Conservation (phyloP, 1,140 invertebrate species). For the Lepidurus arcticus region DNA sequence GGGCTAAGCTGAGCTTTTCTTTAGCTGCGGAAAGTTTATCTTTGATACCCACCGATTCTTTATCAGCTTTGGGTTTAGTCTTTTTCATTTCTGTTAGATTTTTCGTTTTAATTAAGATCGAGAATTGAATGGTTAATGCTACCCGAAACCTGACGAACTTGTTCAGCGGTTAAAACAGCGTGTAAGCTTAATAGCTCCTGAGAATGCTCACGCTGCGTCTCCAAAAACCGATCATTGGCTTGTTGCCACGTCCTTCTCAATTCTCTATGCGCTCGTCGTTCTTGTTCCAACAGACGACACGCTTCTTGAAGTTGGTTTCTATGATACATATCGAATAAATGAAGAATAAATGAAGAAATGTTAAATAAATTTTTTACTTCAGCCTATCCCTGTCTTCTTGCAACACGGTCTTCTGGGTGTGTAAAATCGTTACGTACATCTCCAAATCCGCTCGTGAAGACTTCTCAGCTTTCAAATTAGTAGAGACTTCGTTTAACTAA, state of each 20-base stretch:
- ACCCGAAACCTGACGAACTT: background rate
- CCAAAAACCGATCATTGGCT: conserved; percentile 53
- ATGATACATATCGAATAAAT: background rate
- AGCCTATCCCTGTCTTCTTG: conserved; percentile 49
- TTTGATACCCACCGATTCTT: background rate
- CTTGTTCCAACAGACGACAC: conserved; percentile 46
- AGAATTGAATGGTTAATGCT: background rate
- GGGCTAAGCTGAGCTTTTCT: conserved; percentile 11
- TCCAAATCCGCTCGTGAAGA: conserved; percentile 49
- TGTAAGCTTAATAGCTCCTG: conserved; percentile 41
- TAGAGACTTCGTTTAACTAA: conserved; percentile 41
- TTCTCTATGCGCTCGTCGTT: conserved; percentile 47
- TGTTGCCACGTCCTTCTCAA: conserved; percentile 52
- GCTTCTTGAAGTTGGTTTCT: conserved; percentile 40
- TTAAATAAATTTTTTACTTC: conserved; percentile 29
- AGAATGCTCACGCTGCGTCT: conserved; percentile 50
- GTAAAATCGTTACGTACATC: conserved; percentile 53
- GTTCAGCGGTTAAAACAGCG: background rate
- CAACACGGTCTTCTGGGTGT: conserved; percentile 51
- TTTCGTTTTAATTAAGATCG: background rate
- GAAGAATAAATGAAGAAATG: background rate
- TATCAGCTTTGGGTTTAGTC: background rate
- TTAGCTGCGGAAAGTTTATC: conserved; percentile 18
- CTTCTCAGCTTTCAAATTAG: conserved; percentile 44
- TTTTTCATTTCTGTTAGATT: background rate